Conservation (phyloP, 2,113 vertebrate genomes). For the Carettochelys insculpta region DNA sequence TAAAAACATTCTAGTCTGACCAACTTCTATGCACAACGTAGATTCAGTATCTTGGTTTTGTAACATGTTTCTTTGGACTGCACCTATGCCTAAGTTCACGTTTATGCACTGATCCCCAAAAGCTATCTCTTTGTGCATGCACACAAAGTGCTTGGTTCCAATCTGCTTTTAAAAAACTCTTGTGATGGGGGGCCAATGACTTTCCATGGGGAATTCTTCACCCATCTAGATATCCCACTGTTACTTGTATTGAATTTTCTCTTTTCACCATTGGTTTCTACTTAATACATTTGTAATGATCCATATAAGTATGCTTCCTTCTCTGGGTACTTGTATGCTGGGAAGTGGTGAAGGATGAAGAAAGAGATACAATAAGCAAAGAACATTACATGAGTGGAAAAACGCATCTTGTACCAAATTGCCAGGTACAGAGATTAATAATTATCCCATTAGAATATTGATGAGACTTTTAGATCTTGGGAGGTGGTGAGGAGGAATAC, state of each 20-base stretch:
- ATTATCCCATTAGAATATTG: neutral
- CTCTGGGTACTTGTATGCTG: neutral
- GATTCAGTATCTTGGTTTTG: neutral
- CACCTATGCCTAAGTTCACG: neutral
- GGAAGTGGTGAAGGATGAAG: neutral
- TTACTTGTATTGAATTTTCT: neutral
- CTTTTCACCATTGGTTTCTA: no score
- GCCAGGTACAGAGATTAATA: neutral
- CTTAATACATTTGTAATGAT: neutral
- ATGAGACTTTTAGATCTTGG: no score
- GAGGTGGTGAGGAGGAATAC: neutral
- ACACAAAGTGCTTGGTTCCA: neutral
- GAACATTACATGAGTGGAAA: fast-evolving
- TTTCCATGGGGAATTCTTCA: neutral
- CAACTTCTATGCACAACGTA: neutral
- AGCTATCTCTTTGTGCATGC: neutral
- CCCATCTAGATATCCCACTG: no score
- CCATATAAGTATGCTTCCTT: neutral
- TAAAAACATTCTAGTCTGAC: neutral
- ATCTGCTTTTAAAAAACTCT: neutral
- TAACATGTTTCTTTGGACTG: neutral
- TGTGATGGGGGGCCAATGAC: fast-evolving
- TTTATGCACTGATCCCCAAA: neutral
- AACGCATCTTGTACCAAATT: neutral
- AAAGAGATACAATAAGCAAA: neutral